Evolutionary conservation across 2,113 vertebrate genomes (phyloP), one percentile per base, ranked within the genome.

Genomic region (Saguinus imperator): DNA sequence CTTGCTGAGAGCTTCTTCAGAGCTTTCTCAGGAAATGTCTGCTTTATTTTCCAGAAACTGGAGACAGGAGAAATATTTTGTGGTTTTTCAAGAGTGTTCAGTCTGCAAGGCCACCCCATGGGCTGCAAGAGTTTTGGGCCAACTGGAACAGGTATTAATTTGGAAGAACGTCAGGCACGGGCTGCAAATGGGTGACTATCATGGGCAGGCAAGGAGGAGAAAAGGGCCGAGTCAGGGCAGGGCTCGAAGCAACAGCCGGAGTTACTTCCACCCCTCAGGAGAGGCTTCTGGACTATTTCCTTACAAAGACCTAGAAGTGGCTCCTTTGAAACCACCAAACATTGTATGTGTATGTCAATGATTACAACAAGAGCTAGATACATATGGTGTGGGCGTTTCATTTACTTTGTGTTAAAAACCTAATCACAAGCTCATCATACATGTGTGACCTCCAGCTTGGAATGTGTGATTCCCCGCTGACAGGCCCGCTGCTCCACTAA

Each of bases 81-180:
- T 45, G 37, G 27, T 93, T 76, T 91, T 66, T 89, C 72, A 70
- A 76, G 32, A 37, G 37, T 81, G 29, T 77, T 81, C 25, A 16
- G 91, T 77, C 43, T 80, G 27, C 16, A 81, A 32, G 50, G 50
- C 58, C 1, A 32, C 58, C 61, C 43, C 75, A 35, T 1, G 45
- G 77, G 81, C 84, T 52, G 21, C 45, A 18, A 58, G 57, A 86
- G 73, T 86, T 75, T 61, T 50, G 45, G 50, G 82, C 61, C 85
- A 87, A 93, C 0, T 16, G 35, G 97, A 95, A 94, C 73, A 92
- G 64, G 81, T 37, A 91, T 25, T 48, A 50, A 96, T 87, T 45
- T 82, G 57, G 81, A 94, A 79, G 7, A 48, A 40, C 4, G 0
- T 66, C 58, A 80, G 66, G 14, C 61, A 50, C 6, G 45, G 75